Conservation (phyloP, 2,113 vertebrate species). For the Chaenogobius annularis region DNA sequence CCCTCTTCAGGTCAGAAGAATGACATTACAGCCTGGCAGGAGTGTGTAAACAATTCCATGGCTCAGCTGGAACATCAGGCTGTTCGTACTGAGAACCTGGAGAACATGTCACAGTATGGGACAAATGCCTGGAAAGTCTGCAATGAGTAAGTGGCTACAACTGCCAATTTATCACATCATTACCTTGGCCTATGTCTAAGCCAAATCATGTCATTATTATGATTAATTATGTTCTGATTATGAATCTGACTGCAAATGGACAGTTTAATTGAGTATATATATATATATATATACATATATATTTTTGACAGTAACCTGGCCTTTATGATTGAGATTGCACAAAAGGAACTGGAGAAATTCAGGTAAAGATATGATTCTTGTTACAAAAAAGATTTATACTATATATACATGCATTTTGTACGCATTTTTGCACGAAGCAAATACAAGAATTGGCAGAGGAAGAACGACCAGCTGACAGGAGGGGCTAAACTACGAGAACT, state of each 20-base stretch:
- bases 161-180: neutral
- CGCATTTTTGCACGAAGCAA: conserved; percentile 81
- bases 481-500: conserved; percentile 94
- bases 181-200: neutral
- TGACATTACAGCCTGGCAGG: conserved; percentile 97
- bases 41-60: conserved; percentile 98
- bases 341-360: conserved; percentile 95
- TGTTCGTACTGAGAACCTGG: conserved; percentile 94
- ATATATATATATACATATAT: too few species aligned
- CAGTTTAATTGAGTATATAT: too few species aligned
- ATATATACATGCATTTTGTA: neutral
- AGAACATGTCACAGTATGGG: conserved; percentile 94
- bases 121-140: conserved; percentile 96
- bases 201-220: neutral
- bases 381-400: neutral
- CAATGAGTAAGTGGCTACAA: conserved; percentile 84
- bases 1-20: conserved; percentile 96
- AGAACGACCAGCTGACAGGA: conserved; percentile 94
- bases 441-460: conserved; percentile 98
- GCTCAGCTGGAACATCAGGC: conserved; percentile 97
- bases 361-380: conserved; percentile 73
- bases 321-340: conserved; percentile 95
- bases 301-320: conserved; percentile 84
- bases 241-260: too few species aligned
- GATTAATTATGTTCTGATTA: neutral